Evolutionary conservation across 2,113 vertebrate genomes (phyloP), one percentile per base, ranked within the genome.

Genomic region (Platichthys flesus): DNA sequence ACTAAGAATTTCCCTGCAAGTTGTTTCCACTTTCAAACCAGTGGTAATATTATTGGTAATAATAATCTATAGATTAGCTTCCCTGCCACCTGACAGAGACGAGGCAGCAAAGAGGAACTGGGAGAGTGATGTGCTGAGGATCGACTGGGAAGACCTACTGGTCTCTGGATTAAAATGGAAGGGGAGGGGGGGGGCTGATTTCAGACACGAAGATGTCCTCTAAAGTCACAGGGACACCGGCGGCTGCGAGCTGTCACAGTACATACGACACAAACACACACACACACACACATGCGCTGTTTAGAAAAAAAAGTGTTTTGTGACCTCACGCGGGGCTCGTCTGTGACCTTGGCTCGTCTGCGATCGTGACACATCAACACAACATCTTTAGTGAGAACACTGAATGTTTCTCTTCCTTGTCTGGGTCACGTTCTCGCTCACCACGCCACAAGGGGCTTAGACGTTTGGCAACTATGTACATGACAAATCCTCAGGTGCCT

Each of bases 401-500:
- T 7, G 31, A 31, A 31, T 31, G 7, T 24, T 26, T 26, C 14
- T 57, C 12, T 26, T 57, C 14, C 56, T 18, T 52, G 0, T 72
- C 26, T 37, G 20, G 67, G 49, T 83, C 72, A 61, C 64, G 7
- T 81, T 52, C 55, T 69, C 21, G 75, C 57, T 80, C 74, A 71
- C 68, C 65, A 70, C 75, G 57, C 76, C 68, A 77, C 42, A 77
- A 86, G 89, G 86, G 87, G 87, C 82, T 88, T 89, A 76, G 79
- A 62, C 78, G 76, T 92, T 88, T 69, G 87, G 89, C 85, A 90
- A 93, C 84, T 90, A 89, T 89, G 87, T 90, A 90, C 88, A 91
- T 92, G 87, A 88, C 87, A 90, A 91, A 92, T 93, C 89, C 92
- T 92, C 89, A 93, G 92, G 94, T 94, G 94, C 94, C 94, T 94